Evolutionary conservation across 1,140 invertebrate genomes (phyloP), one percentile per base, ranked within the genome.

Genomic region (Phymorhynchus buccinoides): DNA sequence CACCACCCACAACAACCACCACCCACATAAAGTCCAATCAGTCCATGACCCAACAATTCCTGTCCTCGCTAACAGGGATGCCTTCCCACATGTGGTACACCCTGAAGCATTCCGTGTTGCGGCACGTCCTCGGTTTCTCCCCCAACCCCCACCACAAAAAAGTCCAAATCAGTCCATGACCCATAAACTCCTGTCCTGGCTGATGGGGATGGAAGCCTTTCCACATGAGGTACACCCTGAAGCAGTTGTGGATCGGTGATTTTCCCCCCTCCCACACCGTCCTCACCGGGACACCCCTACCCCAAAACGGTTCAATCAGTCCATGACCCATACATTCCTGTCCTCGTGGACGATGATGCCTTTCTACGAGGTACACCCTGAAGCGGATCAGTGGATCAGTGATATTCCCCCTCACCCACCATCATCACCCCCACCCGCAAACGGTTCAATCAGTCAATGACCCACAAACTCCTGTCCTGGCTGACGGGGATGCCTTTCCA

Each of bases 161-260:
- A n/a, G n/a, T n/a, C n/a, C n/a, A n/a, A n/a, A n/a, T n/a, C n/a
- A 75, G 35, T 75, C 73, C 18, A 16, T 6, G 37, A 41, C 41
- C 73, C 73, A 75, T 27, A 37, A 9, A 3, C 27, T 41, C 37
- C 35, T 39, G 35, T 75, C 37, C 16, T 14, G 6, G 27, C 41
- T 14, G 37, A 75, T 37, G 27, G 7, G 73, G 18, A 75, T 75
- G n/a, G n/a, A n/a, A n/a, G 30, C 73, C 73, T 22, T 75, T 75
- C 73, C 73, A 79, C 42, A 52, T 6, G 32, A 71, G 81, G n/a
- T 83, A 83, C 16, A 83, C 22, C 81, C 30, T n/a, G 41, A 83
- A 83, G 39, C 81, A 83, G 6, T 83, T n/a, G n/a, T n/a, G n/a
- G n/a, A n/a, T n/a, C n/a, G n/a, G n/a, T n/a, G n/a, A n/a, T n/a